Evolutionary conservation across 2,113 vertebrate genomes (phyloP), one percentile per base, ranked within the genome.

Genomic region (Acrocephalus kingi): DNA sequence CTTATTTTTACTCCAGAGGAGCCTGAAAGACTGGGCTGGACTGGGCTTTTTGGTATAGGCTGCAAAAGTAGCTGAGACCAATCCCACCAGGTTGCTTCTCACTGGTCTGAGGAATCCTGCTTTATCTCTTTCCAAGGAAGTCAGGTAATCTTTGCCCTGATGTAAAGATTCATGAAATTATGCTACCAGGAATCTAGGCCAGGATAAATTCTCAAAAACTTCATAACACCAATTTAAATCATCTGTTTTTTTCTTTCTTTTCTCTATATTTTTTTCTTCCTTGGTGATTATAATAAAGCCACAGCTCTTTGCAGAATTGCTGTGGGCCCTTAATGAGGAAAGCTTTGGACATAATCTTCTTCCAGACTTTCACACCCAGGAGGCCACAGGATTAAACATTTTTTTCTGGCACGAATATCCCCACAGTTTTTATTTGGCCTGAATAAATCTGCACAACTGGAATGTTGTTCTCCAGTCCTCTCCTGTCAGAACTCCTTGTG

Each of bases 361-460:
- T 84, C 37, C 45, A 83, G 51, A 67, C 43, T 67, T 96, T 67
- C 43, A 74, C 39, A 67, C 46, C 37, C 46, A 69, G 63, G 71
- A 90, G 25, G 6, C 31, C 75, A 48, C 46, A 72, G n/a, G 58
- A 79, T 71, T 85, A 87, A 93, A 35, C 33, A 55, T 4, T 51
- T 73, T 73, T 52, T 49, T 74, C 71, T 91, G 61, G 31, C 80
- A 63, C 5, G 0, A 82, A 71, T 59, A 49, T 33, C 56, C 73
- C 52, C 33, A 2, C 33, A 15, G 48, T 17, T 90, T 87, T 96
- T 43, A 61, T 66, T 71, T 76, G 41, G 5, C 10, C 2, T 79
- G 62, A 75, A 54, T 73, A 92, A 87, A 83, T 79, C 61, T 94
- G 66, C 33, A 68, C 49, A 68, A 56, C 43, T 93, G 78, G 73